Percentiles rank a stretch among this genome's conserved stretches.
Evolutionary conservation across 1,140 invertebrate genomes (phyloP).

Genomic region (Diachasmimorpha longicaudata): DNA sequence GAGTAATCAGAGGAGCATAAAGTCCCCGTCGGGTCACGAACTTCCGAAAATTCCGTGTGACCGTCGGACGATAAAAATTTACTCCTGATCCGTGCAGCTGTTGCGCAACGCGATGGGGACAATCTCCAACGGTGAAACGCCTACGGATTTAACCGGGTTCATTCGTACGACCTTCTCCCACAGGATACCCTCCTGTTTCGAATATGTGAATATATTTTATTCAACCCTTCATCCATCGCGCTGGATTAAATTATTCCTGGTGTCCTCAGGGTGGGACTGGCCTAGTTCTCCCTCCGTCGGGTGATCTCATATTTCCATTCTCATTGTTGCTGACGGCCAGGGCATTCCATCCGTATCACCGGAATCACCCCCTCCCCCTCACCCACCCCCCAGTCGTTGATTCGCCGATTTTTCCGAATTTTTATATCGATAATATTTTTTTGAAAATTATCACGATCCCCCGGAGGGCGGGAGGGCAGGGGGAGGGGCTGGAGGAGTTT

Average conservation of each 20-base stretch:
- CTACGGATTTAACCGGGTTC: background rate
- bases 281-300: background rate
- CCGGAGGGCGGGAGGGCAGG: no score
- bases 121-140: background rate
- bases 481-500: background rate
- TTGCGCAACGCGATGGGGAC: background rate
- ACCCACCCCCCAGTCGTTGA: no score
- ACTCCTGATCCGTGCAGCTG: background rate
- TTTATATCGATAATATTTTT: background rate
- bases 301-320: background rate
- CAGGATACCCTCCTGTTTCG: slow-evolving; percentile 54
- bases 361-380: no score
- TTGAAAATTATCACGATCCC: background rate
- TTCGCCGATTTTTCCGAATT: background rate
- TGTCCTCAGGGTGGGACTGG: background rate
- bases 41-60: background rate
- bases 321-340: background rate
- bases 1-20: slow-evolving; percentile 50
- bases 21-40: background rate
- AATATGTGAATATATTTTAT: slow-evolving; percentile 66
- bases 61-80: background rate
- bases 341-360: background rate
- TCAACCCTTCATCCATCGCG: slow-evolving; percentile 57
- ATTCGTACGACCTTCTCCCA: slow-evolving; percentile 40
- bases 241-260: slow-evolving; percentile 17